Base-by-base conservation (phyloP, 2,888 invertebrate genomes). In the Habrosyne pyritoides region DNA sequence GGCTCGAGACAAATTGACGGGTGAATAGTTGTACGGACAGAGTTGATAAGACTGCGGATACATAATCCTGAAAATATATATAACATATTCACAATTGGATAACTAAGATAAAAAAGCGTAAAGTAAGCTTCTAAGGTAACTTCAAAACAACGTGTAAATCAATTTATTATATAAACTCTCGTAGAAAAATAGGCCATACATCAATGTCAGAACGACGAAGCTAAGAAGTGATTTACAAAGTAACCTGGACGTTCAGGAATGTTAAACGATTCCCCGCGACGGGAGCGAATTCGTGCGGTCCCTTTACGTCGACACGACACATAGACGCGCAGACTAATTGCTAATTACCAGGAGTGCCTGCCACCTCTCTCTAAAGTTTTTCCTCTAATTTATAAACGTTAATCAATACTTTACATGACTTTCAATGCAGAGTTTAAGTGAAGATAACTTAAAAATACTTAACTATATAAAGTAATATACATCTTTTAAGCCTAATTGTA, bases 401-500 rank as follows among this genome's bases (percentile, higher is more conserved):
- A 42, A 42, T 42, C 42, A 42, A 42, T 42, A 42, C 42, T 42
- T 42, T 2, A 8, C n/a, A n/a, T n/a, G 8, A 6, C 33, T 42
- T 42, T 18, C 14, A 42, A 42, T 6, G 42, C 8, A 42, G 18
- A 42, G 7, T 18, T 33, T 42, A 18, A 42, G 42, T 42, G 6
- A 42, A 42, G 18, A 18, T n/a, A 12, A n/a, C 18, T 18, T 14
- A n/a, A 42, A 42, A 18, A 2, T 42, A 18, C 14, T 5, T 42
- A 5, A n/a, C 2, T 42, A 8, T 42, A n/a, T 42, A 42, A 33
- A 18, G n/a, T 42, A 36, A 14, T 36, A 42, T 42, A 42, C 18
- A 42, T 42, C 69, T 72, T 73, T 75, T 79, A 78, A 79, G 75
- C 76, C 82, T 85, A 86, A 89, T 87, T 84, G 81, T 77, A 76